Evolutionary conservation across 1,140 invertebrate species (phyloP), one percentile per base, ranked within the genome.

Genomic region (Eciton burchellii): DNA sequence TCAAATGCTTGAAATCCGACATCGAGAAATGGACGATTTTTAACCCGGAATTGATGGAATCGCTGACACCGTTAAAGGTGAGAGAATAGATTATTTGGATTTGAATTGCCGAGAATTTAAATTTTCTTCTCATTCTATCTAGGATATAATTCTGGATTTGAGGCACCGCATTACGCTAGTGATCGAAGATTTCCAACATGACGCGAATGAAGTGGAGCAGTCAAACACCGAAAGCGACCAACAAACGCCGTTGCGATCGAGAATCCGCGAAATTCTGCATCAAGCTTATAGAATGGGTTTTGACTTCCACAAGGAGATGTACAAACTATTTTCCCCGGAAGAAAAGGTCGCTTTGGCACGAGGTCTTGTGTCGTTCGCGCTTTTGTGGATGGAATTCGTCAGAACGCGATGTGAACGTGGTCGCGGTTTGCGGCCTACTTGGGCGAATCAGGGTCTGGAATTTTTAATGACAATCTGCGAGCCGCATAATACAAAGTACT

Each of bases 271-370:
- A 91, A 96, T 98, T 45, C 93, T 98, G 54, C 96, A 98, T 92
- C 97, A 98, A 90, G 96, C 97, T 66, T 98, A 97, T 92, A 97
- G 97, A 91, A 97, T 98, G 93, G 97, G 97, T 1, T 99, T 98
- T 93, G 98, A 98, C 95, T 98, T 98, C 90, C 96, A 98, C 88
- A 97, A 96, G 92, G 97, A 98, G 92, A 95, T 97, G 65, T 96
- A 95, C 59, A 95, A 96, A 21, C 92, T 97, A 9, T 94, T 96
- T 19, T 92, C 94, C 0, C 92, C 93, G 2, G 94, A 95, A 14
- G 92, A 94, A 41, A 90, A 91, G 70, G 89, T 83, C 52, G 87
- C 84, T 73, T 92, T 91, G 81, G 92, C 94, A 1, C 87, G 90
- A 6, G 94, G 94, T 57, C 94, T 98, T 60, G 95, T 98, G 0